A percentile compares a stretch with the other conserved stretches of the same genome.
Conservation (phyloP, 2,797 vertebrate genomes). For the Synanceia verrucosa region DNA sequence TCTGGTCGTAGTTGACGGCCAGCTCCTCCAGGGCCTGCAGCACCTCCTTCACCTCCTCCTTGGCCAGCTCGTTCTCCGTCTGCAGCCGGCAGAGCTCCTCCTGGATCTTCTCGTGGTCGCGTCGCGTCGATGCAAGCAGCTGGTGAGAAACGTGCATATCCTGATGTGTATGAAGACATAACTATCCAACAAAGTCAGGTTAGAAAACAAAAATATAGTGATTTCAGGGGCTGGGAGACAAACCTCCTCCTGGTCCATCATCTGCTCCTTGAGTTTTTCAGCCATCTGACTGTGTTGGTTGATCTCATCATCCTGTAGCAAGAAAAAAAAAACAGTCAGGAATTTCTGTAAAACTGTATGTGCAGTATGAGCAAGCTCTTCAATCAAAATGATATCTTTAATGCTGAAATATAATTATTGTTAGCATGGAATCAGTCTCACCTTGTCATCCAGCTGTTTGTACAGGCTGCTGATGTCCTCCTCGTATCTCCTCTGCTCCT, state of each 20-base stretch:
- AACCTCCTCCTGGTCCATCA: conserved; percentile 95
- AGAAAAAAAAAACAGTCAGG: too few species aligned
- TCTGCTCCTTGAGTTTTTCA: conserved; percentile 93
- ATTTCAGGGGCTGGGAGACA: not conserved
- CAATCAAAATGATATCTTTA: too few species aligned
- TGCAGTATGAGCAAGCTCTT: too few species aligned
- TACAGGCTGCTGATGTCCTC: conserved; percentile 90
- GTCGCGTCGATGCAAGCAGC: conserved; percentile 90
- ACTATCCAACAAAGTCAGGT: not conserved
- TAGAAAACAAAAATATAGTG: not conserved
- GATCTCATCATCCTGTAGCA: conserved; percentile 92
- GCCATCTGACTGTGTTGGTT: conserved; percentile 94
- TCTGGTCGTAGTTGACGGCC: conserved; percentile 97
- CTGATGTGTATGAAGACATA: not conserved
- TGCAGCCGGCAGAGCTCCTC: conserved; percentile 92
- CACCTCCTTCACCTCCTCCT: conserved; percentile 98
- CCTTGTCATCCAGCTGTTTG: conserved; percentile 94
- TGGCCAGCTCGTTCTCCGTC: conserved; percentile 90
- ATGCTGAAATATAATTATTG: too few species aligned
- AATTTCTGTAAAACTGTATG: too few species aligned
- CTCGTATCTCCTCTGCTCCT: conserved; percentile 87
- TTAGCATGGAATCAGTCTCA: too few species aligned
- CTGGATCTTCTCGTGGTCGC: conserved; percentile 91
- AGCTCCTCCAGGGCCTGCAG: conserved; percentile 95
- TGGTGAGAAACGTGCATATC: conserved; percentile 30